Percentiles rank a stretch among this genome's conserved stretches.
Evolutionary conservation across 2,888 invertebrate genomes (phyloP).

Genomic region (Gonocerus acuteangulatus): DNA sequence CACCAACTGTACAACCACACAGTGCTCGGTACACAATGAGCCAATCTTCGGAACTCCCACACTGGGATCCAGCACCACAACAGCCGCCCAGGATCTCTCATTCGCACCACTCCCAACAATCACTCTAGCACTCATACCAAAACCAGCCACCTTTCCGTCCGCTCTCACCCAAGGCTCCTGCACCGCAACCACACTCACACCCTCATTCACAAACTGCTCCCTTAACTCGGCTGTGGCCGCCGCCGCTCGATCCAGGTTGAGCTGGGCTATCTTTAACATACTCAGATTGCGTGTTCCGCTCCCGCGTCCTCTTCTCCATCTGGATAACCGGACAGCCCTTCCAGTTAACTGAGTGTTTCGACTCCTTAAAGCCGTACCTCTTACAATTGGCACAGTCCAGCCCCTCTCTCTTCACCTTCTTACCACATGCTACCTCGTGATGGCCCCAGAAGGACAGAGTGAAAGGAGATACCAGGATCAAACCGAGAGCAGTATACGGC

Average conservation of each 20-base stretch:
- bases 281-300: neutral
- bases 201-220: no score
- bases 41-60: neutral
- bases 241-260: neutral
- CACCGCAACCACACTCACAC: neutral
- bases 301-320: neutral
- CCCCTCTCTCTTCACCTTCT: neutral
- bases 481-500: no score
- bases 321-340: neutral
- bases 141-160: neutral
- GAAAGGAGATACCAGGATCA: no score
- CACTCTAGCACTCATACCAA: neutral
- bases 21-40: neutral
- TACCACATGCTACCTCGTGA: no score
- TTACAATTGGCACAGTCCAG: neutral
- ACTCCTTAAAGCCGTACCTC: neutral
- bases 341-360: neutral
- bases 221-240: constrained; percentile 39
- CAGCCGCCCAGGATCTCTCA: neutral
- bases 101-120: neutral
- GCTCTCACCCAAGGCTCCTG: neutral
- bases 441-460: no score
- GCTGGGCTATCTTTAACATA: neutral
- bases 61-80: neutral
- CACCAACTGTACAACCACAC: neutral